These are phyloP conservation scores for Euura saliciscinereae DNA, from an alignment of 1,140 invertebrate genomes.

Conservation along the genomic window DNA sequence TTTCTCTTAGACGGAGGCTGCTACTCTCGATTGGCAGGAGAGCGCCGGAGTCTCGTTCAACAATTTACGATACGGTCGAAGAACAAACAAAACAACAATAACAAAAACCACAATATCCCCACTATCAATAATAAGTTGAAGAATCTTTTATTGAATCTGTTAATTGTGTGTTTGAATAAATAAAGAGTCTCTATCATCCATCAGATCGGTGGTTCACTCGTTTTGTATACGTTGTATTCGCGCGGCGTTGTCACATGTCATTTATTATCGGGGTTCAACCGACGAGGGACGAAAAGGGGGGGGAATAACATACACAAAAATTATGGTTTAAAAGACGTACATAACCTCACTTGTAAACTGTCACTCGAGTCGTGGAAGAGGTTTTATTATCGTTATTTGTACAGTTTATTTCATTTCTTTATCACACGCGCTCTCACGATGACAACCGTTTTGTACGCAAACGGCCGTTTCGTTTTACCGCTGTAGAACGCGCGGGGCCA, in stretches of 20 bases:
- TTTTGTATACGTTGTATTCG: not conserved
- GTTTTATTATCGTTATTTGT: not conserved
- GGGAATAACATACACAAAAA: not conserved
- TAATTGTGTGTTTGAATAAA: no score
- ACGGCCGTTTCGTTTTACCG: constrained; percentile 29
- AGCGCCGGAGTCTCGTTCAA: not conserved
- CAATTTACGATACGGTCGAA: no score
- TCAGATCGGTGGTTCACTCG: no score
- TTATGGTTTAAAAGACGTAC: constrained; percentile 29
- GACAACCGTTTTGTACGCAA: constrained; percentile 30
- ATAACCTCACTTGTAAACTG: constrained; percentile 37
- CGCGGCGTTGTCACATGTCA: constrained; percentile 4
- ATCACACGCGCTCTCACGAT: constrained; percentile 38
- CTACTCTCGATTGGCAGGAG: not conserved
- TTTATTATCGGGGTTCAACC: not conserved
- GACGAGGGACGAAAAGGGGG: not conserved
- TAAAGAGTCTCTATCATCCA: no score
- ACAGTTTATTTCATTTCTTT: constrained; percentile 20
- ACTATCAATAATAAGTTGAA: no score
- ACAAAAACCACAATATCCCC: no score
- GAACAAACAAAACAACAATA: no score
- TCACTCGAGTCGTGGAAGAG: not conserved
- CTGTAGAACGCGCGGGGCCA: constrained; percentile 29
- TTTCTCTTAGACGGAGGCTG: not conserved
- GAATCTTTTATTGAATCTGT: no score